Conservation (phyloP, 2,888 invertebrate genomes). For the Leptopilina syphax region DNA sequence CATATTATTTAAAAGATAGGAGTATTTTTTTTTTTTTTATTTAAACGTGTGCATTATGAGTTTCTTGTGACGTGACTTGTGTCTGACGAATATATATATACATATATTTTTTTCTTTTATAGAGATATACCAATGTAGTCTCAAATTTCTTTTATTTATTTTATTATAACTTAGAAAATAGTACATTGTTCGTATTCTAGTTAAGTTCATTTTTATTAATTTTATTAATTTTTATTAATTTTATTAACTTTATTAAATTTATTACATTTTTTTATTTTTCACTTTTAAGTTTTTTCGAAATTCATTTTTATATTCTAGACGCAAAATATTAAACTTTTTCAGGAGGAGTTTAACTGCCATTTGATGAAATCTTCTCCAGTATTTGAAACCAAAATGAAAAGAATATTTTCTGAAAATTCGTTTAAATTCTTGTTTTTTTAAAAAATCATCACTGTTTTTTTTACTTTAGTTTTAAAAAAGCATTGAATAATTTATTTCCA, state of each 20-base stretch:
- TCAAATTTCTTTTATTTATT: conserved; percentile 25
- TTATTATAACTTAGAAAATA: conserved; percentile 13
- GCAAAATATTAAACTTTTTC: conserved; percentile 24
- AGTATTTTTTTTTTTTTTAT: conserved; percentile 27
- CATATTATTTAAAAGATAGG: conserved; percentile 11
- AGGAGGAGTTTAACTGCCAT: conserved; percentile 32
- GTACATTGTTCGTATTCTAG: conserved; percentile 14
- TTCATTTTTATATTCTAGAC: conserved; percentile 21
- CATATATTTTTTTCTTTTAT: conserved; percentile 2
- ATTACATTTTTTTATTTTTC: background rate
- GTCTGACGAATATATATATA: conserved; percentile 23
- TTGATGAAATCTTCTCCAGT: background rate
- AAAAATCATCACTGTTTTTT: background rate
- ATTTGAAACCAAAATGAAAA: conserved; percentile 11
- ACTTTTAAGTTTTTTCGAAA: conserved; percentile 1
- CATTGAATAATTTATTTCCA: conserved; percentile 4
- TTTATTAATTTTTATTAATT: too few species aligned
- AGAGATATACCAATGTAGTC: conserved; percentile 17
- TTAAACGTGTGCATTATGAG: conserved; percentile 34
- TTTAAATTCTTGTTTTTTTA: background rate
- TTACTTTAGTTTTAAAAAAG: conserved; percentile 15
- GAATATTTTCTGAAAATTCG: background rate
- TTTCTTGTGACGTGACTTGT: conserved; percentile 31
- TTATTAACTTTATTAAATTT: conserved; percentile 9
- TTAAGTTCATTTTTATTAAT: background rate